A percentile compares a stretch with the other conserved stretches of the same genome.
Conservation (phyloP, 2,888 invertebrate species). For the Lepidochitona cinerea region DNA sequence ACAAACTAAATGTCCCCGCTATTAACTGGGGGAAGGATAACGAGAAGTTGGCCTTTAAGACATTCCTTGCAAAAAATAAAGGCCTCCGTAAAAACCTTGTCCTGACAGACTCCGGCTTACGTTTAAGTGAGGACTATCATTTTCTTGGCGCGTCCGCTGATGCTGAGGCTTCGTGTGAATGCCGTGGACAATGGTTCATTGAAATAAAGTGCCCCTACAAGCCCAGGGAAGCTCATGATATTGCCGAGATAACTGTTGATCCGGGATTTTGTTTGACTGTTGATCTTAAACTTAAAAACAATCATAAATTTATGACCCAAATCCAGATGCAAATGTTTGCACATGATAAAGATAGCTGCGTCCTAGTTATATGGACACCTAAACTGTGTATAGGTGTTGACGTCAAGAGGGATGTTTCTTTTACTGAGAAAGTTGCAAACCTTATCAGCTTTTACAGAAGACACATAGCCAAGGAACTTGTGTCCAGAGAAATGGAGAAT, state of each 20-base stretch:
- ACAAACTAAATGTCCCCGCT: not conserved
- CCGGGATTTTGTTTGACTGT: not conserved
- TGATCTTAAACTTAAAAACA: not conserved
- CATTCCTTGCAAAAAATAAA: not conserved
- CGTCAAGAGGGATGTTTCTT: no score
- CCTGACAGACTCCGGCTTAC: not conserved
- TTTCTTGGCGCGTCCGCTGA: not conserved
- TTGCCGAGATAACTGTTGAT: not conserved
- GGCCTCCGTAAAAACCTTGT: no score
- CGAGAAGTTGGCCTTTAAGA: not conserved
- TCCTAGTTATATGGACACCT: no score
- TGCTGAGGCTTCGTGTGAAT: not conserved
- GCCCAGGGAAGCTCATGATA: not conserved
- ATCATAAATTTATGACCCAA: not conserved
- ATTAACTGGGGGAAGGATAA: not conserved
- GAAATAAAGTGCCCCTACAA: not conserved
- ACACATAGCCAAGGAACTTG: no score
- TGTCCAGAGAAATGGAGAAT: no score
- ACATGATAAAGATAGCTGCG: no score
- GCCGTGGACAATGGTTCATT: not conserved
- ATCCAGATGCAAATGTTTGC: not conserved
- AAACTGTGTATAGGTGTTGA: no score
- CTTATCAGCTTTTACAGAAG: no score
- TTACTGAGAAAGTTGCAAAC: no score
- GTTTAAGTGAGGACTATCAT: not conserved